A percentile compares a stretch with the other conserved stretches of the same genome.
Conservation (phyloP, 2,113 vertebrate species). For the Patagioenas fasciata region DNA sequence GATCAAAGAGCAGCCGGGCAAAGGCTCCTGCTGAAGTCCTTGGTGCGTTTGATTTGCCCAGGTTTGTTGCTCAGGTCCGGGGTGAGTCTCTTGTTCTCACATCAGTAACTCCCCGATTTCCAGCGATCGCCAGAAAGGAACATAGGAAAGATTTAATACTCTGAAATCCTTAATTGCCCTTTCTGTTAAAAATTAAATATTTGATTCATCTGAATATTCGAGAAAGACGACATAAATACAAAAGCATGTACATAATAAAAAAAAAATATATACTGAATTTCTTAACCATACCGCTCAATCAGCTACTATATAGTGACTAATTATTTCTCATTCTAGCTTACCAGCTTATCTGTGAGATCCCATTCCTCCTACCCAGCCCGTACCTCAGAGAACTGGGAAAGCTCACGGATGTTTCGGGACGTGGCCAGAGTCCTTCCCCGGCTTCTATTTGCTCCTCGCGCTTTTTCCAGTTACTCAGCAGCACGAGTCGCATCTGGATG, state of each 20-base stretch:
- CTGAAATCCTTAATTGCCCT: background rate
- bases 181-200: constrained; percentile 66
- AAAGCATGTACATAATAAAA: constrained; percentile 48
- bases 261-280: background rate
- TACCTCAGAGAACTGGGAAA: background rate
- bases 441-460: background rate
- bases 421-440: background rate
- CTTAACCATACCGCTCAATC: background rate
- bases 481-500: background rate
- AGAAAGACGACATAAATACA: constrained; percentile 72
- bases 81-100: background rate
- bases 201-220: constrained; percentile 26
- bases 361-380: background rate
- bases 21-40: background rate
- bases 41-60: fast-evolving
- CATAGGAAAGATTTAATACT: background rate
- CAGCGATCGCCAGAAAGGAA: background rate
- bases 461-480: background rate
- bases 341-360: background rate
- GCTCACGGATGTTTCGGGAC: background rate
- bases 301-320: background rate
- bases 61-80: background rate
- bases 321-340: constrained; percentile 20
- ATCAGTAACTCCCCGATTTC: background rate
- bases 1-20: background rate